Evolutionary conservation across 2,797 vertebrate species (phyloP), one percentile per base, ranked within the genome.

Genomic region (Urocyon cinereoargenteus): DNA sequence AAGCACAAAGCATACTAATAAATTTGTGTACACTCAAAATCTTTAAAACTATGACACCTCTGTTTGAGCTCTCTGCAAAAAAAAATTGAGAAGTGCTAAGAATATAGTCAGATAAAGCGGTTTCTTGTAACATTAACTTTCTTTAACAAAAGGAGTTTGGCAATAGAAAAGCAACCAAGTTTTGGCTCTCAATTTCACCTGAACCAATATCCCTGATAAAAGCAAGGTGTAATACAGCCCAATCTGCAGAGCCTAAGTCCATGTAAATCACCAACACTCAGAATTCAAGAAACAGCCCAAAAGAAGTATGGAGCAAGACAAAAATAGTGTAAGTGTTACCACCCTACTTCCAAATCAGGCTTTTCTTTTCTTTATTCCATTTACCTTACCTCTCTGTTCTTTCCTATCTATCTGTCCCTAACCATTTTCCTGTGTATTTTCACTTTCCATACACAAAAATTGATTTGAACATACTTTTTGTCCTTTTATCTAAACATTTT

Each of bases 331-430:
- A 84, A 81, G 73, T 51, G 21, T 10, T 75, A 5, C 73, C 62
- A 73, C 72, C 49, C 28, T 87, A 81, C 45, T 97, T 91, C 24
- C 86, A 86, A 66, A 91, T 45, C 62, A 45, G 16, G 22, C 26
- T 79, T 96, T 92, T 64, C 28, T 77, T 72, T 88, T 68, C 70
- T 96, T 75, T 79, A 90, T 84, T 91, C 18, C 22, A 16, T 22
- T 73, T 36, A 82, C 28, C 19, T 92, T 53, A 61, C n/a, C n/a
- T 72, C 26, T 82, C 28, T 61, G 49, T 72, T 95, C 28, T 79
- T 88, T 89, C 61, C 85, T 82, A 68, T 1, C 4, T 64, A 68
- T 96, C 88, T 64, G 24, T 15, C 28, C 49, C 51, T 75, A 59
- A 77, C 8, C 64, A 85, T 81, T 92, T 92, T 36, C 85, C 81